Evolutionary conservation across 2,113 vertebrate species (phyloP).

Genomic region (Etia nguti): DNA sequence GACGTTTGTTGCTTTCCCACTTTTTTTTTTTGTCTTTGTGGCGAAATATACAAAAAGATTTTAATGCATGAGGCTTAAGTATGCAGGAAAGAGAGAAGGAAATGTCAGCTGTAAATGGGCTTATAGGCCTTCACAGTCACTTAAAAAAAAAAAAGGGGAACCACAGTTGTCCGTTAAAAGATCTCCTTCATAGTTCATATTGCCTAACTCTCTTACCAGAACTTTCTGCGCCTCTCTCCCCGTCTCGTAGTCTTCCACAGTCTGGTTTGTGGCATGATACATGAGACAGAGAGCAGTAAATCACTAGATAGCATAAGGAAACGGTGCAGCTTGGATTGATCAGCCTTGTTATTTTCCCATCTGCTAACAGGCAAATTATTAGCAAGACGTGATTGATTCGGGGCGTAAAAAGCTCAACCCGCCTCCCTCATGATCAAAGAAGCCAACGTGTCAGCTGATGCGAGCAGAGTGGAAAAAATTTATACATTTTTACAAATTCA

Average conservation of each 20-base stretch:
- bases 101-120: background rate
- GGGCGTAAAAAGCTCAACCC: constrained; percentile 12
- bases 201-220: constrained; percentile 14
- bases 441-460: background rate
- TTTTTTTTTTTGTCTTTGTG: background rate
- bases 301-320: constrained; percentile 53
- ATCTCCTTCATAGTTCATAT: background rate
- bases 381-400: constrained; percentile 55
- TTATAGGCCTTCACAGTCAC: constrained; percentile 7
- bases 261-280: constrained; percentile 53
- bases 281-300: constrained; percentile 54
- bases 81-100: background rate
- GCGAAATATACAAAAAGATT: background rate
- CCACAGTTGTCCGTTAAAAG: background rate
- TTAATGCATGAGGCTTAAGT: background rate
- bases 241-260: constrained; percentile 1
- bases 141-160: background rate
- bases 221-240: background rate
- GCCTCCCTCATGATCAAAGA: background rate
- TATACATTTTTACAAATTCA: background rate
- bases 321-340: constrained; percentile 54
- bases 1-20: background rate
- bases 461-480: background rate
- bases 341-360: constrained; percentile 62
- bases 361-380: constrained; percentile 62